phyloP scores from a whole-genome alignment of 1,140 invertebrate species.

The Hestina assimilis region DNA sequence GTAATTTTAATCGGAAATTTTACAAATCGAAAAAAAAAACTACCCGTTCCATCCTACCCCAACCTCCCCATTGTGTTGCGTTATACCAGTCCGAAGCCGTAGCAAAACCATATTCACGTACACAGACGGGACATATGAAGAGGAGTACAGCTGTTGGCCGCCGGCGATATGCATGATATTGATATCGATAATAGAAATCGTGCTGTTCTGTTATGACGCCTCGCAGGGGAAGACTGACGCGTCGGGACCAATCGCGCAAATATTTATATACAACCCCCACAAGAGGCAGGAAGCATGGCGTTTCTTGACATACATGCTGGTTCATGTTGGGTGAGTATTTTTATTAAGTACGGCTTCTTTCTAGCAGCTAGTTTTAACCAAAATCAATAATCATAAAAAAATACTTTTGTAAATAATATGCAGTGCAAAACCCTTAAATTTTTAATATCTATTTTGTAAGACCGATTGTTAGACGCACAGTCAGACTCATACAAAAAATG shows the following conservation, averaged over 20 bases:
- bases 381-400: too few relatives aligned
- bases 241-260: constrained; percentile 85
- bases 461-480: too few relatives aligned
- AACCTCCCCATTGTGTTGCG: constrained; percentile 57
- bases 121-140: constrained; percentile 88
- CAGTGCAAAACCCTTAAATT: too few relatives aligned
- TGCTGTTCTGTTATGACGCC: constrained; percentile 84
- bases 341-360: too few relatives aligned
- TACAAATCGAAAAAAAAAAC: not conserved
- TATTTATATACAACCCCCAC: constrained; percentile 94
- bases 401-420: too few relatives aligned
- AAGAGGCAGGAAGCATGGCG: constrained; percentile 94
- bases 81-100: constrained; percentile 45
- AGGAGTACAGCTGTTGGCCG: constrained; percentile 91
- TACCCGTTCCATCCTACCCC: constrained; percentile 15
- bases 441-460: too few relatives aligned
- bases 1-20: constrained; percentile 1
- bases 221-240: constrained; percentile 73
- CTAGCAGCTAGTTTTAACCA: too few relatives aligned
- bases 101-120: constrained; percentile 72
- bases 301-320: constrained; percentile 97
- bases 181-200: constrained; percentile 85
- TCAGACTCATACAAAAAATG: not conserved
- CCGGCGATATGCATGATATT: constrained; percentile 92
- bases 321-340: constrained; percentile 91